Evolutionary conservation across 2,113 vertebrate genomes (phyloP).

Genomic region (Hyaena hyaena): DNA sequence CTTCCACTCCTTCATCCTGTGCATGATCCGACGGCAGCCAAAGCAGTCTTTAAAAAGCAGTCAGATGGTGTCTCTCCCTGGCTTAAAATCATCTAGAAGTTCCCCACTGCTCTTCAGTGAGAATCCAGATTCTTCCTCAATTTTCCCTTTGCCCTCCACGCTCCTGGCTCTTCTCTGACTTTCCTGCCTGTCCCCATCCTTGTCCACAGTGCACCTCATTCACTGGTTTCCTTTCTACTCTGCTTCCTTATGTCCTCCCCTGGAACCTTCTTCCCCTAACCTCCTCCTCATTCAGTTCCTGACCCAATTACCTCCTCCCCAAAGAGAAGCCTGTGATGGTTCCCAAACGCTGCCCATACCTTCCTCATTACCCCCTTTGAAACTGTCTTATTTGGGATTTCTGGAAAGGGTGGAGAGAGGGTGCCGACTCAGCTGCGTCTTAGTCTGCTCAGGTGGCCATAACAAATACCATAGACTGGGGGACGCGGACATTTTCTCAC

Average conservation of each 20-base stretch:
- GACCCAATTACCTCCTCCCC: neutral
- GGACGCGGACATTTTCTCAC: neutral
- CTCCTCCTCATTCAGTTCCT: neutral
- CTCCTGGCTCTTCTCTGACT: neutral
- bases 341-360: neutral
- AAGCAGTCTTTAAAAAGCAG: neutral
- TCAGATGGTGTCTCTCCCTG: neutral
- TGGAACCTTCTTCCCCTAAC: neutral
- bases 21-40: rapidly evolving
- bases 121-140: neutral
- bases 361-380: rapidly evolving
- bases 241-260: neutral
- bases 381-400: neutral
- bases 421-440: neutral
- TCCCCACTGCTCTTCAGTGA: neutral
- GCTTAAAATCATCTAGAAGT: neutral
- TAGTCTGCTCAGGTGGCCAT: neutral
- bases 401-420: neutral
- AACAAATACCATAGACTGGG: neutral
- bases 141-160: neutral
- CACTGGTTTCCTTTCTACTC: neutral
- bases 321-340: neutral
- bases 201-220: no score
- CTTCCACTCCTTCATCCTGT: neutral
- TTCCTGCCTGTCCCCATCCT: neutral